Conservation (phyloP, 2,888 invertebrate species). For the Geotrupes spiniger region DNA sequence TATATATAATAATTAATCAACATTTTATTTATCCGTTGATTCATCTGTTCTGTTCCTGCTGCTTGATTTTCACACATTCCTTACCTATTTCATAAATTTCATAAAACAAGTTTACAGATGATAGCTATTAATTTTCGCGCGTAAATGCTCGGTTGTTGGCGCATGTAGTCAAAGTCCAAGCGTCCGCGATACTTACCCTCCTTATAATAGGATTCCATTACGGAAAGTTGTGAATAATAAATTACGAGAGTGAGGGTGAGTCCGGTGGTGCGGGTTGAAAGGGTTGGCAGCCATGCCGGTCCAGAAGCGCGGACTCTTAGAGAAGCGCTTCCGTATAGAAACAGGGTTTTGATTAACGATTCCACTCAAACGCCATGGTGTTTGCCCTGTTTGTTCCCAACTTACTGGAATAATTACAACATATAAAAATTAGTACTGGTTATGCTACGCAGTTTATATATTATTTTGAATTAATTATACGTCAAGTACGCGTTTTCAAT, state of each 20-base stretch:
- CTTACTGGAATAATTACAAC: slow-evolving; percentile 6
- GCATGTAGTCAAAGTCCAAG: too few species aligned
- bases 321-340: slow-evolving; percentile 34
- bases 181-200: slow-evolving; percentile 16
- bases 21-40: too few species aligned
- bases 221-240: slow-evolving; percentile 48
- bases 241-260: slow-evolving; percentile 35
- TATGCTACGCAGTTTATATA: too few species aligned
- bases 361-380: slow-evolving; percentile 24
- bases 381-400: slow-evolving; percentile 20
- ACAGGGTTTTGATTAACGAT: slow-evolving; percentile 45
- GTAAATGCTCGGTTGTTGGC: too few species aligned
- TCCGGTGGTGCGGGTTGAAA: slow-evolving; percentile 23
- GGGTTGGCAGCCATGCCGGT: slow-evolving; percentile 55
- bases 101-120: too few species aligned
- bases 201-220: slow-evolving; percentile 41
- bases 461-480: too few species aligned
- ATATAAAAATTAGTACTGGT: background rate
- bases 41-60: too few species aligned
- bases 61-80: too few species aligned
- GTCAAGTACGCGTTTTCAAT: too few species aligned
- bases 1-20: too few species aligned
- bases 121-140: too few species aligned
- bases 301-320: slow-evolving; percentile 51
- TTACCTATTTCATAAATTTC: too few species aligned